phyloP scores from a whole-genome alignment of 2,797 vertebrate genomes.

The Rhyacichthys aspro region DNA sequence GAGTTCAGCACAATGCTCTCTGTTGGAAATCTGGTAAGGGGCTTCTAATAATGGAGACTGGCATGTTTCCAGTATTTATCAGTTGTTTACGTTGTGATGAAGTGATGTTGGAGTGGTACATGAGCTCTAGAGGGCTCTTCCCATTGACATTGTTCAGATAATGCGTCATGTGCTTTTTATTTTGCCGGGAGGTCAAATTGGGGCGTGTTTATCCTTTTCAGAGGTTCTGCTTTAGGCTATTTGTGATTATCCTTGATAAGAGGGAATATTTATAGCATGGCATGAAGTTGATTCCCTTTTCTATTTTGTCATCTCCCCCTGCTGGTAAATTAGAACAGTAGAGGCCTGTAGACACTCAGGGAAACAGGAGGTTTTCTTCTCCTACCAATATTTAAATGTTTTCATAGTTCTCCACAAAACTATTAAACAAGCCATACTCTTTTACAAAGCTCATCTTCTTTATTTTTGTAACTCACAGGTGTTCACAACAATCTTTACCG shows the following conservation, averaged over 20 bases:
- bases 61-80: conserved; percentile 25
- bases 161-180: conserved; percentile 24
- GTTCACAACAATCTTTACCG: conserved; percentile 97
- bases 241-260: conserved; percentile 28
- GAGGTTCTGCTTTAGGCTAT: conserved; percentile 26
- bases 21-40: conserved; percentile 93
- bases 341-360: not conserved
- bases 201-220: conserved; percentile 15
- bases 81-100: conserved; percentile 1
- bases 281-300: conserved; percentile 10
- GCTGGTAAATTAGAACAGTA: conserved; percentile 13
- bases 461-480: conserved; percentile 74
- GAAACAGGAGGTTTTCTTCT: too few relatives aligned
- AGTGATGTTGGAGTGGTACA: conserved; percentile 28
- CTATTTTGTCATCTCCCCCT: conserved; percentile 26
- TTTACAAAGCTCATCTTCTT: not conserved
- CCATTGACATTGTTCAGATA: conserved; percentile 23
- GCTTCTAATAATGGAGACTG: conserved; percentile 11
- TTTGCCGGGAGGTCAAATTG: conserved; percentile 22
- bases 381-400: too few relatives aligned
- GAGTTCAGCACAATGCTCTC: conserved; percentile 96
- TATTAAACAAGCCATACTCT: not conserved
- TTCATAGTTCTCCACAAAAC: not conserved
- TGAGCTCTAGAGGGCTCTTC: conserved; percentile 15
- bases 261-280: conserved; percentile 35